Evolutionary conservation across 2,797 vertebrate species (phyloP), one percentile per base, ranked within the genome.

Genomic region (Microcaecilia unicolor): DNA sequence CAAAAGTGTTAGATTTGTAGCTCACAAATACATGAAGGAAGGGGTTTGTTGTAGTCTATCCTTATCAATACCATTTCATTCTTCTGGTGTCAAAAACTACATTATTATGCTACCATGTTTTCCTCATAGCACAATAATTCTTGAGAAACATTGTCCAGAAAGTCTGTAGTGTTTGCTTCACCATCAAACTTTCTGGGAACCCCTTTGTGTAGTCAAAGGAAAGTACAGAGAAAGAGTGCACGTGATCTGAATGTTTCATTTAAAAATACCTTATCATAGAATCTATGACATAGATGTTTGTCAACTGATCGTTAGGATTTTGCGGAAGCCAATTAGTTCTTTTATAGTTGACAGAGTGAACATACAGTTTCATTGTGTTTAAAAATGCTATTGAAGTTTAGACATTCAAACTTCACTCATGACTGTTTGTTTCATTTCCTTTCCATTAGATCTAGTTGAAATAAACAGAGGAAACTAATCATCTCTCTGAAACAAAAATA

Each of bases 261-360:
- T 64, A 52, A 41, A 58, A 60, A 43, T 61, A 58, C 57, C 76
- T 74, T 52, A 59, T 65, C 70, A 55, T 14, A n/a, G n/a, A n/a
- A n/a, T n/a, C n/a, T n/a, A n/a, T n/a, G n/a, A n/a, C n/a, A n/a
- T n/a, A 28, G 51, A 61, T 82, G 69, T 79, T 85, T 86, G 83
- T 90, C 83, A 88, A 71, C 74, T 86, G 76, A 37, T 83, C 76
- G 65, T 88, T 88, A 85, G 55, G 17, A 33, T 50, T 20, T 33
- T 32, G 41, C 49, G 53, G 58, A 64, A 51, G 67, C 72, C 74
- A 82, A 84, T 74, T 77, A 78, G 69, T 59, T 70, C 58, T 73
- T 77, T 79, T 75, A 71, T 24, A 34, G 3, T n/a, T n/a, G n/a
- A n/a, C 25, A 43, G 3, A 19, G 24, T 33, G 41, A 19, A 19